phyloP scores from a whole-genome alignment of 2,888 invertebrate genomes.

The Drosophila lutescens region DNA sequence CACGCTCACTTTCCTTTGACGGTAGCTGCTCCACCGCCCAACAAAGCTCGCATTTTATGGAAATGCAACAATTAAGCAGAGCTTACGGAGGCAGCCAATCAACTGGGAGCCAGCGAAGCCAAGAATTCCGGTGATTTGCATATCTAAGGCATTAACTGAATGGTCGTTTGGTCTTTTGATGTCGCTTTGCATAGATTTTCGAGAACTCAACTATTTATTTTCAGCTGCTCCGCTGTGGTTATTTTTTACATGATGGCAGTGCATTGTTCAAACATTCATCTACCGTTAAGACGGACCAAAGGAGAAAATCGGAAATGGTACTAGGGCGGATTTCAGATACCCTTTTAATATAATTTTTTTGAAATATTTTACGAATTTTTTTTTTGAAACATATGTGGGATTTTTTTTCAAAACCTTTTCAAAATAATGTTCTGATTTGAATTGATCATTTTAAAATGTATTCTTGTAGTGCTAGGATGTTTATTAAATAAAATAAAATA shows the following conservation, averaged over 20 bases:
- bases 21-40: conserved; percentile 26
- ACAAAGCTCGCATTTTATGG: conserved; percentile 58
- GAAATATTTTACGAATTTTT: too few relatives aligned
- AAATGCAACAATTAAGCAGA: conserved; percentile 67
- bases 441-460: too few relatives aligned
- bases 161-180: conserved; percentile 61
- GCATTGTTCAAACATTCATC: conserved; percentile 70
- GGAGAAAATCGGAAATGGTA: not conserved
- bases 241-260: conserved; percentile 35
- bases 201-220: conserved; percentile 41
- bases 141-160: conserved; percentile 74
- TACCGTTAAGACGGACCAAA: conserved; percentile 58
- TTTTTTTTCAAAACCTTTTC: too few relatives aligned
- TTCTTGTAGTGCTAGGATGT: too few relatives aligned
- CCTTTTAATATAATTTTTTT: not conserved
- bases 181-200: conserved; percentile 71
- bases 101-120: conserved; percentile 48
- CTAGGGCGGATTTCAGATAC: not conserved
- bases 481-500: too few relatives aligned
- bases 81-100: conserved; percentile 52
- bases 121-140: conserved; percentile 70
- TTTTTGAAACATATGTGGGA: too few relatives aligned
- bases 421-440: too few relatives aligned
- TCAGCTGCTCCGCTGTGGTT: conserved; percentile 37
- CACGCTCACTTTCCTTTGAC: conserved; percentile 65